Evolutionary conservation across 2,888 invertebrate species (phyloP), one percentile per base, ranked within the genome.

Genomic region (Monochamus alternatus): DNA sequence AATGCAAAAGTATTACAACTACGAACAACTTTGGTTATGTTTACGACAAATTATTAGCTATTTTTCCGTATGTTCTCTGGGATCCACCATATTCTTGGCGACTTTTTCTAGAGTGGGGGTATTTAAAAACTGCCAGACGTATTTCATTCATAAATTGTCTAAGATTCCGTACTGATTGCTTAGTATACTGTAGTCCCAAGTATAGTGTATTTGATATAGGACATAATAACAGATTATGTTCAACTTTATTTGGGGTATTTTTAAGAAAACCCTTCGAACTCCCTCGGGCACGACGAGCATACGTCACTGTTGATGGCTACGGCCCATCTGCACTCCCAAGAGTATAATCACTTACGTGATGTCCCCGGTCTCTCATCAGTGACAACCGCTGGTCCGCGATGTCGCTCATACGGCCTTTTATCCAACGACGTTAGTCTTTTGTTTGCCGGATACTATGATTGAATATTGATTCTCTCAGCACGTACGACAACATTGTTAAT

Each of bases 311-410:
- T 44, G 63, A 64, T 64, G 63, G 44, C n/a, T 44, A 44, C 44
- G 22, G 10, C 43, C 62, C 63, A 64, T 80, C 75, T 65, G 66
- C 64, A 73, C 73, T 74, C 80, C 76, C 80, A 47, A 38, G 80
- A 76, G 80, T 74, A 75, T 78, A 80, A 80, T 80, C 77, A 80
- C 75, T 78, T 76, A 78, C 71, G 74, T 71, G 75, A 76, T 64
- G 70, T 75, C 74, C 73, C 77, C 38, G 70, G 67, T 74, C 71
- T 74, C 74, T 69, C 76, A 71, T 76, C 74, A 74, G 67, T 73
- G 65, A 75, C 71, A 74, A 60, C 71, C 72, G 71, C 67, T 67
- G 71, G 71, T 67, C 66, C 71, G 74, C 74, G 74, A 74, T 71
- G 75, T 79, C 77, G 75, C 75, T 70, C 74, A 76, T 66, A 55